A percentile compares a stretch with the other conserved stretches of the same genome.
Evolutionary conservation across 1,140 invertebrate species (phyloP).

Genomic region (Ridgeia piscesae): DNA sequence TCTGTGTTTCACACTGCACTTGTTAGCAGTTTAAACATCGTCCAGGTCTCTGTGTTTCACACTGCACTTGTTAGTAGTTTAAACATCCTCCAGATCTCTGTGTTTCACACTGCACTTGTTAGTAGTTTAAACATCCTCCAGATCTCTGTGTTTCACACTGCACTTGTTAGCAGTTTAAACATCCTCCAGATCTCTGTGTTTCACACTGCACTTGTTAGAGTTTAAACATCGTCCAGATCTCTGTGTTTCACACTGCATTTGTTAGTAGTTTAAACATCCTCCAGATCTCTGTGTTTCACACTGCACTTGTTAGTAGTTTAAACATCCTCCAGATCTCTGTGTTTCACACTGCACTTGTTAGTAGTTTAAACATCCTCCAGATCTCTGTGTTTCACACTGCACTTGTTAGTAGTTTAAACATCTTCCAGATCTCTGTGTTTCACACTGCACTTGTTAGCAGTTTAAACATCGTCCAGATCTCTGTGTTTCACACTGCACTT

Average conservation of each 20-base stretch:
- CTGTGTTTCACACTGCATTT: neutral
- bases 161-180: neutral
- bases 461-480: too few relatives aligned
- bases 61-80: neutral
- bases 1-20: neutral
- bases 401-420: neutral
- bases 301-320: neutral
- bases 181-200: too few relatives aligned
- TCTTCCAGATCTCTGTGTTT: too few relatives aligned
- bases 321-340: too few relatives aligned
- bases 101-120: neutral
- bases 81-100: too few relatives aligned
- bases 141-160: too few relatives aligned
- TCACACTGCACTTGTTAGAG: neutral
- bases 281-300: too few relatives aligned
- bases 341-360: neutral
- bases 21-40: neutral
- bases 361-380: too few relatives aligned
- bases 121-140: too few relatives aligned
- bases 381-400: neutral
- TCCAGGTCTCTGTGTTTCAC: too few relatives aligned
- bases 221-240: too few relatives aligned
- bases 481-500: neutral
- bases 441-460: neutral
- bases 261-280: neutral